These are phyloP conservation scores for Mystacides longicornis DNA, from an alignment of 2,888 invertebrate species.

Conservation along the genomic window DNA sequence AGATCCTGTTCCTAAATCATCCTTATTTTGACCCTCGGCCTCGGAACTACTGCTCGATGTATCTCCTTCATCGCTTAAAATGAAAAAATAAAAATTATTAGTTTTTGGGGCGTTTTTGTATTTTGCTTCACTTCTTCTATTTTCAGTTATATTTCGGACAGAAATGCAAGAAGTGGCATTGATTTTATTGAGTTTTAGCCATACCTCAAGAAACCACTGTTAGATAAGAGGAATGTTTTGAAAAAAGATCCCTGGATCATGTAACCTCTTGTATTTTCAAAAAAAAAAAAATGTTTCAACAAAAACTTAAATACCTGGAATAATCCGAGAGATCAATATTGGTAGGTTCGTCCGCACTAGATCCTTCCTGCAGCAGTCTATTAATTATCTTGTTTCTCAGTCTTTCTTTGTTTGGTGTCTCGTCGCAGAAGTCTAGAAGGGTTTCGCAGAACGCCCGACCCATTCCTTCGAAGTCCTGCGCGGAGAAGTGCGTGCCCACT, in stretches of 20 bases:
- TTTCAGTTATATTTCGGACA: too few species aligned
- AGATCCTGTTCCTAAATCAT: slow-evolving; percentile 35
- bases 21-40: slow-evolving; percentile 54
- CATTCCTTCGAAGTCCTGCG: slow-evolving; percentile 58
- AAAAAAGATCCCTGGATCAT: too few species aligned
- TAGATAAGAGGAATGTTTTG: too few species aligned
- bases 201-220: too few species aligned
- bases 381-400: slow-evolving; percentile 73
- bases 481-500: slow-evolving; percentile 76
- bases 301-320: slow-evolving; percentile 73
- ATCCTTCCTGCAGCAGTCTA: slow-evolving; percentile 72
- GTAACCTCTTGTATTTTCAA: too few species aligned
- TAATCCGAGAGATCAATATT: slow-evolving; percentile 82
- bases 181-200: too few species aligned
- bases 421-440: slow-evolving; percentile 82
- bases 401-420: slow-evolving; percentile 75
- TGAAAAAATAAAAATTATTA: too few species aligned
- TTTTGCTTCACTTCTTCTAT: too few species aligned
- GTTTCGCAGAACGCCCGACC: slow-evolving; percentile 91
- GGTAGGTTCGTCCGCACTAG: slow-evolving; percentile 81
- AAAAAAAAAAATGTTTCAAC: too few species aligned
- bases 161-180: too few species aligned
- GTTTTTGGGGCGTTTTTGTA: too few species aligned
- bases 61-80: slow-evolving; percentile 68
- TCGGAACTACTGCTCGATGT: slow-evolving; percentile 66